These are phyloP conservation scores for Cryptoprocta ferox DNA, from an alignment of 2,797 vertebrate genomes.

Conservation along the genomic window DNA sequence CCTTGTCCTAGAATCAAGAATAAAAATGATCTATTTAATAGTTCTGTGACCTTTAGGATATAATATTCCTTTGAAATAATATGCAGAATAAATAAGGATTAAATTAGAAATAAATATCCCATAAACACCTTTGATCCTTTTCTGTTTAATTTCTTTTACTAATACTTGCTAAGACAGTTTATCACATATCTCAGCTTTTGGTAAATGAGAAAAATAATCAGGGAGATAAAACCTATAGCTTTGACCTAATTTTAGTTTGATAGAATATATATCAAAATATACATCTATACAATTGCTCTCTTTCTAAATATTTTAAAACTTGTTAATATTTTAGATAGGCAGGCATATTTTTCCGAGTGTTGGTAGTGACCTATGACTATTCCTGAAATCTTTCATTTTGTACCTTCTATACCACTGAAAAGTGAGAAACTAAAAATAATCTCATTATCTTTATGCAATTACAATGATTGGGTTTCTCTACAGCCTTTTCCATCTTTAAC, in stretches of 20 bases:
- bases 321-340: background rate
- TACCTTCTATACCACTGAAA: conserved; percentile 39
- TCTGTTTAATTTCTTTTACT: background rate
- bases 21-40: background rate
- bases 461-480: background rate
- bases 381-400: conserved; percentile 20
- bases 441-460: conserved; percentile 62
- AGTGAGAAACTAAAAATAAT: background rate
- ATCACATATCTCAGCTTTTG: background rate
- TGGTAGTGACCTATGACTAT: background rate
- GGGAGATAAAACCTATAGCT: background rate
- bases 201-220: background rate
- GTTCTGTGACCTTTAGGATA: background rate
- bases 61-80: background rate
- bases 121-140: background rate
- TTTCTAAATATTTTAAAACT: conserved; percentile 7
- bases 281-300: background rate
- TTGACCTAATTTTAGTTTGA: background rate
- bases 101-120: background rate
- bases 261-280: background rate
- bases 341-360: background rate
- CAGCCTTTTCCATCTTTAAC: background rate
- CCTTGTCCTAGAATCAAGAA: background rate
- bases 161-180: background rate
- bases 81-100: background rate